Percentiles rank a stretch among this genome's conserved stretches.
Conservation (phyloP, 2,113 vertebrate genomes). For the Paralichthys olivaceus region DNA sequence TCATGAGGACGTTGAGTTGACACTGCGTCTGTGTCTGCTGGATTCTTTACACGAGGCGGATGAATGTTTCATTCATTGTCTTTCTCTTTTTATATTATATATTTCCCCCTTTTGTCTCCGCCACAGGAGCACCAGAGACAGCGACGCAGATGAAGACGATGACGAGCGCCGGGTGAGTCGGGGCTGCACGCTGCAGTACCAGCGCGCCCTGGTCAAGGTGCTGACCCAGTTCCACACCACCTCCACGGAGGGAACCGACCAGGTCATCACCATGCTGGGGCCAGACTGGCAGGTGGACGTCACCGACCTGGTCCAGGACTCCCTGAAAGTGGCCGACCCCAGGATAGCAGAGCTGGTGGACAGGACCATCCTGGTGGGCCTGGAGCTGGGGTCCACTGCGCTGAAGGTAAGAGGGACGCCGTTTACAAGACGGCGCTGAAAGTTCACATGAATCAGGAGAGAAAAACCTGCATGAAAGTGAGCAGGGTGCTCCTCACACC, state of each 20-base stretch:
- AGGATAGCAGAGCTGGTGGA: slow-evolving; percentile 93
- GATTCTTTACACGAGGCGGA: not conserved
- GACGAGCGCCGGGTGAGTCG: slow-evolving; percentile 89
- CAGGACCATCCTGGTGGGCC: slow-evolving; percentile 89
- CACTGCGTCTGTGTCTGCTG: not conserved
- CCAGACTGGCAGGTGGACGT: slow-evolving; percentile 98
- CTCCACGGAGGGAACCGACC: slow-evolving; percentile 90
- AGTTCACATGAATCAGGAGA: too few relatives aligned
- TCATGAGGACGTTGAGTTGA: not conserved
- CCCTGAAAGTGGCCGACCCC: slow-evolving; percentile 90
- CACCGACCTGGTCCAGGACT: slow-evolving; percentile 95
- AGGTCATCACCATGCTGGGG: slow-evolving; percentile 98
- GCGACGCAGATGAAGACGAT: slow-evolving; percentile 90
- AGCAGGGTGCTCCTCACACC: not conserved
- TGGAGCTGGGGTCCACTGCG: slow-evolving; percentile 90
- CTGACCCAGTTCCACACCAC: slow-evolving; percentile 99
- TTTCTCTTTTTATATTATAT: not conserved
- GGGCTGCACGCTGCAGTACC: slow-evolving; percentile 96
- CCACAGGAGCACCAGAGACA: slow-evolving; percentile 90
- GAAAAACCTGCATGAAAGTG: not conserved
- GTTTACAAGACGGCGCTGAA: too few relatives aligned
- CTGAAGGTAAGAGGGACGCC: slow-evolving; percentile 90
- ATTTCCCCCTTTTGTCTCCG: not conserved
- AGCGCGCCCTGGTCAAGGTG: slow-evolving; percentile 91
- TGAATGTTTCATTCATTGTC: not conserved